Evolutionary conservation across 1,140 invertebrate genomes (phyloP).

Genomic region (Drosophila ogumai): DNA sequence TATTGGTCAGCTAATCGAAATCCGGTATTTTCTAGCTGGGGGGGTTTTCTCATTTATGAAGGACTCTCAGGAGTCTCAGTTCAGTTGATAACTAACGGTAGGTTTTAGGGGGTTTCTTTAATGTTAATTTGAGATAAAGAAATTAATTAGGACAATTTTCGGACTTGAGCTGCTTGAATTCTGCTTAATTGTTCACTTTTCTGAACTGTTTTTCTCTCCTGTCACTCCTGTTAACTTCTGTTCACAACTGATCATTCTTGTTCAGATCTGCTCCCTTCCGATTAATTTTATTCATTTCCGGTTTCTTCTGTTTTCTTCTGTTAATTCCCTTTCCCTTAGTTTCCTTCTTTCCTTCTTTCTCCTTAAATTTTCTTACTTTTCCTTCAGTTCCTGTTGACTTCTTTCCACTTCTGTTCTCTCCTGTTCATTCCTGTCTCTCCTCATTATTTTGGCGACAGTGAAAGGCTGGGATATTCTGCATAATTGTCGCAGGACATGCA

Average conservation of each 20-base stretch:
- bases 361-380: no score
- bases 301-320: not conserved
- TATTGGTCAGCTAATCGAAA: conserved; percentile 17
- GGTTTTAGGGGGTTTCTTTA: not conserved
- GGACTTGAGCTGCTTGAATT: conserved; percentile 1
- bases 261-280: no score
- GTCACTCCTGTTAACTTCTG: not conserved
- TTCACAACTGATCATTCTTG: not conserved
- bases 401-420: not conserved
- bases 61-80: not conserved
- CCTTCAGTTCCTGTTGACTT: not conserved
- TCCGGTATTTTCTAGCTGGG: not conserved
- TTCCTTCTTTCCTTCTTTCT: no score
- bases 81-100: not conserved
- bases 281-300: not conserved
- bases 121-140: not conserved
- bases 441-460: conserved; percentile 2
- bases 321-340: not conserved
- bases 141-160: not conserved
- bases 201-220: not conserved
- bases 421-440: conserved; percentile 1
- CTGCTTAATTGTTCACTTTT: not conserved
- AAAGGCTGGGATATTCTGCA: conserved; percentile 31
- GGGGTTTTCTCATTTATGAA: not conserved
- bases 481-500: conserved; percentile 51